Evolutionary conservation across 2,113 vertebrate species (phyloP), one percentile per base, ranked within the genome.

Genomic region (Cairina moschata): DNA sequence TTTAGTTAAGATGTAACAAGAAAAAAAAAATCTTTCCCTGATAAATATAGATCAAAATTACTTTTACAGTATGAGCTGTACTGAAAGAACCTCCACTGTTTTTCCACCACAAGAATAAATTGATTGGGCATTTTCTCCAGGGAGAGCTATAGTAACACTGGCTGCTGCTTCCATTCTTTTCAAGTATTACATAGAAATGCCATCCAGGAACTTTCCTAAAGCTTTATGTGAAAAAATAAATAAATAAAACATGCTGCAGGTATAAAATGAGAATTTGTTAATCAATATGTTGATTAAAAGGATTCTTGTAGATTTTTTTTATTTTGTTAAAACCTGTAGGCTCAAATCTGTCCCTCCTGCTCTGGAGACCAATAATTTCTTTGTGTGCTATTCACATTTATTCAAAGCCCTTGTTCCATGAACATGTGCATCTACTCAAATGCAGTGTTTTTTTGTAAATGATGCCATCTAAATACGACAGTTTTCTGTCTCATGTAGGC

Each of bases 151-250:
- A 62, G 63, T 44, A 63, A 22, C 23, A 76, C 29, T 63, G 50
- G 54, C 44, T 75, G 36, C 26, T 73, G 62, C 54, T 69, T 82
- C 34, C 22, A 25, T 44, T 68, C 38, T 78, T 82, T 48, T 63
- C 55, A 93, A 85, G 77, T 55, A 74, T 29, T 67, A 86, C 84
- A 84, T 7, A 82, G 79, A 95, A 94, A 93, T 87, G 52, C 59
- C 48, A 80, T 34, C 26, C 46, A 69, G 29, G 54, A 93, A 77
- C 63, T 80, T 74, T 81, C 59, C 62, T 78, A 83, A 81, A 85
- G 52, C 21, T 83, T 93, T 84, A 31, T 13, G 60, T 68, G n/a
- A 17, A 48, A 74, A 44, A 36, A 46, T 18, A 48, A 22, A 48
- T 22, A 48, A 21, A 48, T 48, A 48, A 48, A 48, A 16, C 50